Conservation (phyloP, 2,113 vertebrate species). For the Sinocyclocheilus grahami region DNA sequence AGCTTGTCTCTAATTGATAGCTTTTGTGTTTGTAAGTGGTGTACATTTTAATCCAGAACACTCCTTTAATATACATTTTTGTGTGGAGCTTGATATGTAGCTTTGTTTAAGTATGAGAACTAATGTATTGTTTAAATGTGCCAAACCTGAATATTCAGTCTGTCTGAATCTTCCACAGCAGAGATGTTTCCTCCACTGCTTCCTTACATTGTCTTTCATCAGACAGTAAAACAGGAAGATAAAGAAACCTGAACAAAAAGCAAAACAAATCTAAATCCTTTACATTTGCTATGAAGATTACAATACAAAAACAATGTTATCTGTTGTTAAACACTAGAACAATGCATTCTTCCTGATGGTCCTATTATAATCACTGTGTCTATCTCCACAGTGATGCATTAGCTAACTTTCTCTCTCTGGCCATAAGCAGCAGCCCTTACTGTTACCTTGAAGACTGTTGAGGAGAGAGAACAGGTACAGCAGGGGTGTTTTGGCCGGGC, state of each 20-base stretch:
- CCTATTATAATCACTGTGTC: background rate
- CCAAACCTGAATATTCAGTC: conserved; percentile 71
- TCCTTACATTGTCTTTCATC: conserved; percentile 85
- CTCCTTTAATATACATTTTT: too few relatives aligned
- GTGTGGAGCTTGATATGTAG: too few relatives aligned
- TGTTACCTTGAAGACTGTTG: conserved; percentile 86
- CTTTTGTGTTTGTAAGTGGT: background rate
- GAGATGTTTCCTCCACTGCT: conserved; percentile 80
- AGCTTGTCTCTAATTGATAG: background rate
- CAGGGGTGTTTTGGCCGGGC: conserved; percentile 72
- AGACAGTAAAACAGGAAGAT: conserved; percentile 89
- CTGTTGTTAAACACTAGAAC: background rate
- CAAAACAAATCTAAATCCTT: background rate
- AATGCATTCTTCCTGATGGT: background rate
- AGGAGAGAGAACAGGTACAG: conserved; percentile 85
- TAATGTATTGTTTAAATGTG: background rate
- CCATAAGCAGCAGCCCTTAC: background rate
- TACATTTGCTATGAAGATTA: background rate
- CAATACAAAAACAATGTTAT: background rate
- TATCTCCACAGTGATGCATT: too few relatives aligned
- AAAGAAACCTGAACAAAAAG: conserved; percentile 78
- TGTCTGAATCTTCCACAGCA: conserved; percentile 74
- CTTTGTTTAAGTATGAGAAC: background rate
- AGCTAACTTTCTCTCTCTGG: background rate
- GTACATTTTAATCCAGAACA: too few relatives aligned